Evolutionary conservation across 2,797 vertebrate species (phyloP).

Genomic region (Babyrousa celebensis): DNA sequence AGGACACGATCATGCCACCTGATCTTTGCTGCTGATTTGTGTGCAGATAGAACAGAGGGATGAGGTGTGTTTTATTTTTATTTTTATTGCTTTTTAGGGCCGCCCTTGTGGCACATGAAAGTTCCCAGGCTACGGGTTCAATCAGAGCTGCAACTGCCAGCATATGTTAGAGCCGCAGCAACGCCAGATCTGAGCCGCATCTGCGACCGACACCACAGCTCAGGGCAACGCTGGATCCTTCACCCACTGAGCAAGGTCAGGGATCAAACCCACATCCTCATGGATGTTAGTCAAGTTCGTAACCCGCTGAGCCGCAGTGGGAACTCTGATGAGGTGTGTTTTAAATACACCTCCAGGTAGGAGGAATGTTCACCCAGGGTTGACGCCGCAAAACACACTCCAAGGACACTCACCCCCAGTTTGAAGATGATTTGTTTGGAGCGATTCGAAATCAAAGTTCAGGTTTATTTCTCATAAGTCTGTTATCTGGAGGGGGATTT

Average conservation of each 20-base stretch:
- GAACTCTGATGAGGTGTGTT: not conserved
- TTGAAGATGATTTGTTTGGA: slow-evolving; percentile 81
- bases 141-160: too few species aligned
- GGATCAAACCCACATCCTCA: too few species aligned
- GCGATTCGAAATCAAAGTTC: slow-evolving; percentile 77
- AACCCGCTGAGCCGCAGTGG: too few species aligned
- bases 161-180: too few species aligned
- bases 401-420: not conserved
- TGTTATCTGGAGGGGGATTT: slow-evolving; percentile 79
- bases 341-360: slow-evolving; percentile 29
- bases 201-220: too few species aligned
- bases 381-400: not conserved
- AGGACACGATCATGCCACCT: not conserved
- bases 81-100: too few species aligned
- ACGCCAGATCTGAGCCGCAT: too few species aligned
- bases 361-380: not conserved
- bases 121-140: too few species aligned
- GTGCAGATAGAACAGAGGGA: not conserved
- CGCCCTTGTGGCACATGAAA: too few species aligned
- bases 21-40: slow-evolving; percentile 26
- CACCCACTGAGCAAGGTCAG: too few species aligned
- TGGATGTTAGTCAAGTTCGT: too few species aligned
- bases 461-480: slow-evolving; percentile 81
- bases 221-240: too few species aligned
- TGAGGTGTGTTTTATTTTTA: slow-evolving; percentile 40